phyloP scores from a whole-genome alignment of 2,888 invertebrate genomes.

The Achlya flavicornis region DNA sequence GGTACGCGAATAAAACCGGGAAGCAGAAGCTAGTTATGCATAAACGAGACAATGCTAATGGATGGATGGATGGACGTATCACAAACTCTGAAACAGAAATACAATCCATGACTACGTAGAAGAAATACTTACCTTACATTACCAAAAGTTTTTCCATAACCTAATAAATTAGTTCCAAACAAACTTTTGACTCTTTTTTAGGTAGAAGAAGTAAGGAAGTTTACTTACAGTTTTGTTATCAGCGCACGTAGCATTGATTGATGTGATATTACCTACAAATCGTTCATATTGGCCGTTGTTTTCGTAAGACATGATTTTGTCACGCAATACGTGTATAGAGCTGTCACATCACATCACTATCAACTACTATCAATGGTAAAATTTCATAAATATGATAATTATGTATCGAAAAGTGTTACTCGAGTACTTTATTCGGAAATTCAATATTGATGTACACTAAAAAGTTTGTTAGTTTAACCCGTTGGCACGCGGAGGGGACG shows the following conservation, averaged over 20 bases:
- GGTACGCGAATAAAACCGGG: too few species aligned
- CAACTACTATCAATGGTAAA: not conserved
- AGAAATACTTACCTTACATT: not conserved
- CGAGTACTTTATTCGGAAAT: too few species aligned
- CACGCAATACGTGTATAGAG: not conserved
- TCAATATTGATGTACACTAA: too few species aligned
- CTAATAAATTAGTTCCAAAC: not conserved
- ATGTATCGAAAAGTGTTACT: not conserved
- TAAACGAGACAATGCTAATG: too few species aligned
- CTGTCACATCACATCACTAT: too few species aligned
- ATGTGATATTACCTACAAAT: not conserved
- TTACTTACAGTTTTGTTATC: not conserved
- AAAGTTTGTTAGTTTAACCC: too few species aligned
- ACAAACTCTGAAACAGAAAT: too few species aligned
- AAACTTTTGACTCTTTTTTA: not conserved
- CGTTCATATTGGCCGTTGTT: not conserved
- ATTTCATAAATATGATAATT: not conserved
- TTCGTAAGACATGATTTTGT: slow-evolving; percentile 9
- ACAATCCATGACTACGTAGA: not conserved
- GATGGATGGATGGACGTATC: too few species aligned
- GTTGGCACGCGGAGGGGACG: too few species aligned
- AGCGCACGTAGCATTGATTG: slow-evolving; percentile 4
- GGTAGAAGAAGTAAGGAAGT: not conserved
- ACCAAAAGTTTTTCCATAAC: not conserved
- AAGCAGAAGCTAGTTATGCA: too few species aligned